A percentile compares a stretch with the other conserved stretches of the same genome.
phyloP scores from a whole-genome alignment of 2,888 invertebrate genomes.

The Eupithecia pulchellata region DNA sequence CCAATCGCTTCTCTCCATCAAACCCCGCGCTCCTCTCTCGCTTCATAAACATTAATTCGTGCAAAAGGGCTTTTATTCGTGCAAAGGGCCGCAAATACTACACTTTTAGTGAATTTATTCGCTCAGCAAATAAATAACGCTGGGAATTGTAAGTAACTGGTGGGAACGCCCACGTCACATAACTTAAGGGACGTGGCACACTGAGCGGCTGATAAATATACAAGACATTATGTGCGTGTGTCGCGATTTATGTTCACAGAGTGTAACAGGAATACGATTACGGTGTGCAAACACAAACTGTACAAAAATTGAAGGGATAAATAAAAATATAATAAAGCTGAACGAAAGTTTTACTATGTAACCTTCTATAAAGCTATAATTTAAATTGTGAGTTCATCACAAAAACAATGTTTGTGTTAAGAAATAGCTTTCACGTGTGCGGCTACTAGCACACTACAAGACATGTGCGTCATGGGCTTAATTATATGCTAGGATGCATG shows the following conservation, averaged over 20 bases:
- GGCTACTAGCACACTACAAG: not conserved
- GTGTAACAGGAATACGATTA: not conserved
- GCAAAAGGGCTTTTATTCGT: slow-evolving; percentile 39
- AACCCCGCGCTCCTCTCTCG: slow-evolving; percentile 25
- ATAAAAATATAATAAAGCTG: not conserved
- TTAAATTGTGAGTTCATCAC: not conserved
- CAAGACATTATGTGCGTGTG: slow-evolving; percentile 17
- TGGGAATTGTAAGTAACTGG: slow-evolving; percentile 74
- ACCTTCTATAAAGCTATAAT: not conserved
- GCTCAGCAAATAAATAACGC: slow-evolving; percentile 71
- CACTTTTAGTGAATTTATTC: slow-evolving; percentile 72
- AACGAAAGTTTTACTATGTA: not conserved
- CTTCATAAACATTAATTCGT: slow-evolving; percentile 46
- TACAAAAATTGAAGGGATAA: not conserved
- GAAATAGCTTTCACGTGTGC: not conserved
- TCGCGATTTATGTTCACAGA: slow-evolving; percentile 25
- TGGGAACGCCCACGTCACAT: slow-evolving; percentile 53
- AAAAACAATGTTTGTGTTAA: not conserved
- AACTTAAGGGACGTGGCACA: slow-evolving; percentile 27
- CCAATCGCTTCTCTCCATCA: slow-evolving; percentile 21
- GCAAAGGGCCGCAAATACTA: slow-evolving; percentile 42
- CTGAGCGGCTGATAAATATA: slow-evolving; percentile 18
- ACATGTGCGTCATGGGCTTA: not conserved
- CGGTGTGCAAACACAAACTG: not conserved
- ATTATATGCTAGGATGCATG: too few relatives aligned